Percentiles rank a stretch among this genome's conserved stretches.
Conservation (phyloP, 2,113 vertebrate species). For the Boleophthalmus pectinirostris region DNA sequence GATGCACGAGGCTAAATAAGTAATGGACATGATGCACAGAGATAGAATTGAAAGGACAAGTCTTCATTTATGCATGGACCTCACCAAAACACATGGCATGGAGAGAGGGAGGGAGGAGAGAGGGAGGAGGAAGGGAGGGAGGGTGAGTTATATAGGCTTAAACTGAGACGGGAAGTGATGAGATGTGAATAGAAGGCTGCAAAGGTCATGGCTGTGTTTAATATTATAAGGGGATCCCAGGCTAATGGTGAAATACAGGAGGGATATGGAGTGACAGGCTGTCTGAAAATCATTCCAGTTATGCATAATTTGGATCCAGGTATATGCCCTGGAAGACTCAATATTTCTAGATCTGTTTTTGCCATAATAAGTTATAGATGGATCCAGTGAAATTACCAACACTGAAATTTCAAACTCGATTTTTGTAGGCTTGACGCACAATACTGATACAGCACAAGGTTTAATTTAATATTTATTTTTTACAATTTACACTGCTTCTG, state of each 20-base stretch:
- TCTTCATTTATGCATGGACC: slow-evolving; percentile 70
- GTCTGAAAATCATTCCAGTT: background rate
- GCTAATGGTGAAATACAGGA: background rate
- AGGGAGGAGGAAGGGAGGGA: slow-evolving; percentile 12
- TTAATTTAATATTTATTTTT: no score
- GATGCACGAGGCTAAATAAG: slow-evolving; percentile 56
- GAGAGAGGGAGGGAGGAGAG: background rate
- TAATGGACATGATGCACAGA: slow-evolving; percentile 54
- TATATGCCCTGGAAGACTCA: no score
- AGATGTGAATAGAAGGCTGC: background rate
- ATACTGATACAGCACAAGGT: no score
- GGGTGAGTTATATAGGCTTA: background rate
- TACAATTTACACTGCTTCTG: no score
- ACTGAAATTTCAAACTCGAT: background rate
- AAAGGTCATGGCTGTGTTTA: background rate
- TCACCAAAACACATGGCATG: slow-evolving; percentile 51
- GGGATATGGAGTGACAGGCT: no score
- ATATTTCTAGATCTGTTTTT: background rate
- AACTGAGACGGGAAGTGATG: background rate
- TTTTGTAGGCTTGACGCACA: background rate
- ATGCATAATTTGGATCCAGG: background rate
- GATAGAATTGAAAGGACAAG: slow-evolving; percentile 50
- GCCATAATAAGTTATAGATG: no score
- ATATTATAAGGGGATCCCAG: background rate
- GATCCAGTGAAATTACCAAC: no score